Conservation (phyloP, 2,113 vertebrate species). For the Acinonyx jubatus region DNA sequence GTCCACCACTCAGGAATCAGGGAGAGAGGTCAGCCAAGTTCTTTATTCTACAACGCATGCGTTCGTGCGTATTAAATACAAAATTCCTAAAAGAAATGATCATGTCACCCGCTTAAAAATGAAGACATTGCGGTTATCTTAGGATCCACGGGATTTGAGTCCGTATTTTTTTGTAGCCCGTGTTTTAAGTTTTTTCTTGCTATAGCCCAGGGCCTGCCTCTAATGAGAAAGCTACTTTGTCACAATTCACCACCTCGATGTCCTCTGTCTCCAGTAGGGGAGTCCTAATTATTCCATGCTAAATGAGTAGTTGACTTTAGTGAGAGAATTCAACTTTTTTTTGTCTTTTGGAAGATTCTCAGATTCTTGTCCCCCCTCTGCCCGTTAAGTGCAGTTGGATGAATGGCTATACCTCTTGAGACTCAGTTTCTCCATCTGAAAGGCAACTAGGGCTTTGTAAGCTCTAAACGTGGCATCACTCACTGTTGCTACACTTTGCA, state of each 20-base stretch:
- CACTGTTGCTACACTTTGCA: background rate
- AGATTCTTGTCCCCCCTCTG: background rate
- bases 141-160: background rate
- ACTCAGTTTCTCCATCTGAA: background rate
- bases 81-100: background rate
- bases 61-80: background rate
- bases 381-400: background rate
- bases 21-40: background rate
- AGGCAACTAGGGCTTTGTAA: background rate
- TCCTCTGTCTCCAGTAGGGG: accelerated
- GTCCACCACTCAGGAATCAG: background rate
- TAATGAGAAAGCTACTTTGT: background rate
- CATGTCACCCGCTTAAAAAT: background rate
- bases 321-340: background rate
- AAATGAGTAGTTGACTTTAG: background rate
- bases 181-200: background rate
- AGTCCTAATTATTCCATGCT: background rate
- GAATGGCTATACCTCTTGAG: background rate
- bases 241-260: background rate
- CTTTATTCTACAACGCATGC: background rate
- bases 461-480: background rate
- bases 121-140: background rate
- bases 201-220: background rate
- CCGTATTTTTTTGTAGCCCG: background rate
- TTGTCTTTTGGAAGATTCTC: background rate